Base-by-base conservation (phyloP, 2,888 invertebrate species). In the Melolontha melolontha region DNA sequence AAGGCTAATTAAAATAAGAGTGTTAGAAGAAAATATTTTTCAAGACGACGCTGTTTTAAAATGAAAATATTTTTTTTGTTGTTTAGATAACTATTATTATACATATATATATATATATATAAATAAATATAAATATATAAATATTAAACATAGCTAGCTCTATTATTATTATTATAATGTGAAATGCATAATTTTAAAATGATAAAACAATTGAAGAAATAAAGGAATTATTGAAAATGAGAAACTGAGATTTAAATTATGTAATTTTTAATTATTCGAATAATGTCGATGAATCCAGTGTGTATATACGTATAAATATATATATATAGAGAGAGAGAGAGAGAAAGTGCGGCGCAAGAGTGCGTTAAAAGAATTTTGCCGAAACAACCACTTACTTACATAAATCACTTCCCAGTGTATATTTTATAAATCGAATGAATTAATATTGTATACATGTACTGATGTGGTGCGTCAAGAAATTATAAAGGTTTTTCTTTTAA, bases 191-290 rank as follows among this genome's bases (percentile, higher is more conserved):
- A 62, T 62, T 62, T 62, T 47, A 62, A 62, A 57, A 27, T 22
- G 22, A 17, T 54, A 16, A 52, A 59, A 59, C 22, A 47, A 62
- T 34, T 62, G 10, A 22, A 4, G 22, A 22, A 22, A 22, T 22
- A 22, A 22, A 22, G 22, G 22, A 62, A 62, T 14, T 47, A 62
- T 47, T 47, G 34, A 34, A 62, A 62, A 47, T 6, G 14, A 49
- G 11, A 62, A 62, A 22, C 29, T 62, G 59, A 62, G 59, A 62
- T 62, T 62, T 62, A 62, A 62, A 62, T 62, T 62, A 62, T 62
- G 59, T 62, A 62, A 62, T 62, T 34, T 34, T 34, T 34, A 34
- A 34, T 34, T 34, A 34, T 34, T 34, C 6, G 6, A 10, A 34
- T 34, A 34, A 34, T 34, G 10, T 34, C 34, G 10, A 34, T 34